A percentile compares a stretch with the other conserved stretches of the same genome.
These are phyloP conservation scores for Sphaerophoria rueppellii DNA, from an alignment of 2,888 invertebrate species.

Conservation along the genomic window DNA sequence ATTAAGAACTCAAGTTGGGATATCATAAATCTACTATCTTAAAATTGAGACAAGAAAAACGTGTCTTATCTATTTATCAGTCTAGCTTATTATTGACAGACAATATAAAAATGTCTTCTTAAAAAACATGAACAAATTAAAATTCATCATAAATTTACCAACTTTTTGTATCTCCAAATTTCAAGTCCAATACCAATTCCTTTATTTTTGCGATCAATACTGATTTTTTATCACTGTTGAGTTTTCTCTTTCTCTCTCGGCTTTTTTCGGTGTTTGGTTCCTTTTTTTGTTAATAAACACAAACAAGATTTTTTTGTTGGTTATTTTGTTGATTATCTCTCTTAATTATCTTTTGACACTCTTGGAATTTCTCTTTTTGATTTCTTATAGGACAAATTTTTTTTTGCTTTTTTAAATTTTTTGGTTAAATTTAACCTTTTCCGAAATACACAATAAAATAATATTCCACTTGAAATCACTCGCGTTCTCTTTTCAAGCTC, in stretches of 20 bases:
- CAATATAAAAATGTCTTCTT: background rate
- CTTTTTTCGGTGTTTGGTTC: background rate
- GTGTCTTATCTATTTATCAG: conserved; percentile 12
- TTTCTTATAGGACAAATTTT: conserved; percentile 8
- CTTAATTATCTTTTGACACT: conserved; percentile 4
- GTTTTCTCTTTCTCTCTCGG: background rate
- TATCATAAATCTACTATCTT: background rate
- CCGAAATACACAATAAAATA: background rate
- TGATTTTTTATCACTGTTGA: conserved; percentile 15
- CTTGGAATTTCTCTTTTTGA: conserved; percentile 9
- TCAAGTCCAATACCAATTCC: background rate
- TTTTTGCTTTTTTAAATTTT: background rate
- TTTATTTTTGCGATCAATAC: conserved; percentile 16
- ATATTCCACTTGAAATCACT: conserved; percentile 5
- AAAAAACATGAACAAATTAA: background rate
- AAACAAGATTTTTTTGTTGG: background rate
- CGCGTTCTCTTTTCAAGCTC: conserved; percentile 11
- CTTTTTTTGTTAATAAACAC: conserved; percentile 1
- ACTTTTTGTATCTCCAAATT: conserved; percentile 22
- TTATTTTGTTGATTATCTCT: background rate
- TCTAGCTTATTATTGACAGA: background rate
- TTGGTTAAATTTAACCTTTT: conserved; percentile 30
- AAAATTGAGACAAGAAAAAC: background rate
- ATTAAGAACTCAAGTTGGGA: background rate
- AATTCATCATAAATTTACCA: background rate